Evolutionary conservation across 2,888 invertebrate genomes (phyloP), one percentile per base, ranked within the genome.

Genomic region (Eudemis profundana): DNA sequence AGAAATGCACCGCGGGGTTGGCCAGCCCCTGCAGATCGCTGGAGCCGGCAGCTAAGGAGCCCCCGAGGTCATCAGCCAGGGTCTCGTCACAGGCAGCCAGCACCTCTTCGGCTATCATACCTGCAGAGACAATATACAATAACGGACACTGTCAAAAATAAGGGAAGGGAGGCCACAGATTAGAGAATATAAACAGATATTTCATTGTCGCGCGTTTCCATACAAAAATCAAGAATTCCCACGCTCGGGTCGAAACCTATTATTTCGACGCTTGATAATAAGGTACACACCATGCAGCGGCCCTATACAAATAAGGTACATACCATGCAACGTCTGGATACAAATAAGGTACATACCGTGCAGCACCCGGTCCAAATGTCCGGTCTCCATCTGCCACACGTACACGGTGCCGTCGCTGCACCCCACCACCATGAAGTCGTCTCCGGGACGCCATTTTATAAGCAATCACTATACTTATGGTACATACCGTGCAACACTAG

Each of bases 361-460:
- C 0, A 99, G 92, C 8, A 99, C 98, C 54, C 99, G 94, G 85
- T 99, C 99, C 76, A 99, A 89, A 82, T 99, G 98, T 0, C 98
- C 98, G 1, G 99, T 99, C 90, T 99, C 99, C 98, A 99, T 99
- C 93, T 99, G 99, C 99, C 99, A 99, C 0, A 99, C 98, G 86
- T 98, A 99, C 1, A 99, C 98, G 0, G 98, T 98, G 1, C 99
- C 98, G 86, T 99, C 99, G 5, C 98, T 97, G 85, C 98, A 98
- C 0, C 98, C 98, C 15, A 99, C 98, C 71, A 99, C 96, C 94
- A 99, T 96, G 83, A 99, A 99, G 86, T 99, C 99, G 81, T 99
- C 99, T 1, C 98, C 93, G 0, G 99, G 98, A 46, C 98, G 93
- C 98, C 98, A 99, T 84, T 98, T 98, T 73, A 99, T 98, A n/a